Evolutionary conservation across 2,888 invertebrate genomes (phyloP).

Genomic region (Schizaphis graminum): DNA sequence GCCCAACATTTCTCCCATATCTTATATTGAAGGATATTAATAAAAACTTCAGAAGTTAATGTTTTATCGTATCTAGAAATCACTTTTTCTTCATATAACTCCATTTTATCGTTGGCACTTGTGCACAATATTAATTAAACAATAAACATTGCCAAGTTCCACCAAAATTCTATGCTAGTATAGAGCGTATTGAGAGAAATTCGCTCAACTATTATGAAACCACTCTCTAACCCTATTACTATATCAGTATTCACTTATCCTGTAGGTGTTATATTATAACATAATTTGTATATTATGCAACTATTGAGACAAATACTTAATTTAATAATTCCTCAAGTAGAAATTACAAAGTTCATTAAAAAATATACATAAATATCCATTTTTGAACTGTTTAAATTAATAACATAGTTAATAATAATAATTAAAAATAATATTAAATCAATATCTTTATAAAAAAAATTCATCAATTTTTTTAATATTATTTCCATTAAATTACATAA

Average conservation of each 20-base stretch:
- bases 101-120: conserved; percentile 39
- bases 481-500: neutral
- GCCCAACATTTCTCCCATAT: neutral
- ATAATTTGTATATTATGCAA: neutral
- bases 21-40: neutral
- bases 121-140: conserved; percentile 58
- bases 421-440: neutral
- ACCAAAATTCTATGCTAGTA: conserved; percentile 39
- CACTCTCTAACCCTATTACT: neutral
- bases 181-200: conserved; percentile 48
- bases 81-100: conserved; percentile 44
- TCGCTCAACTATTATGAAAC: conserved; percentile 54
- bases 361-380: too few species aligned
- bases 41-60: neutral
- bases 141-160: conserved; percentile 64
- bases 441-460: neutral
- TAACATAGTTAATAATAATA: neutral
- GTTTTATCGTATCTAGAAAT: conserved; percentile 46
- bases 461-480: neutral
- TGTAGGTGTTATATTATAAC: neutral
- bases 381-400: neutral
- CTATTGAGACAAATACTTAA: neutral
- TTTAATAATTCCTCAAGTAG: neutral
- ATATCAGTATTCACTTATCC: neutral
- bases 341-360: neutral